Base-by-base conservation (phyloP, 2,888 invertebrate species). In the Nasonia oneida region DNA sequence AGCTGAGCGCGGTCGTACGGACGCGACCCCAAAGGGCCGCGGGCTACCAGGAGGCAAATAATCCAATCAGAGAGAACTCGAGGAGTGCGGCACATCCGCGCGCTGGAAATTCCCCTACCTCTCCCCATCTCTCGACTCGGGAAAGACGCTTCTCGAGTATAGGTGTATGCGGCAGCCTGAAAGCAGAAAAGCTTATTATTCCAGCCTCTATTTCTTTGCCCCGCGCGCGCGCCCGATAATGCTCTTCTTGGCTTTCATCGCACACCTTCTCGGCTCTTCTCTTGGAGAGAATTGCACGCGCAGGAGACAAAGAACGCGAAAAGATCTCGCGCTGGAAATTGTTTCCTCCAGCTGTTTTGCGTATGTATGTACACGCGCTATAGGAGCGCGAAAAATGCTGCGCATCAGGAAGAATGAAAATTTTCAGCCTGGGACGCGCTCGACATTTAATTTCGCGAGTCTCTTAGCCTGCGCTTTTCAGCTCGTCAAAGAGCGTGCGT, bases 21-120 rank as follows among this genome's bases (percentile, higher is more conserved):
- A 47, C 42, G 29, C 74, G 29, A 74, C 74, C 74, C 47, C 74
- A 50, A 71, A 74, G 74, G 42, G 67, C 73, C 82, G 50, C 75
- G 23, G 75, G 74, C 75, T 6, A 50, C 14, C 18, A 15, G 42
- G 57, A 83, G 71, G 83, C 77, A 77, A 83, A 83, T 83, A 83
- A 83, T 83, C 83, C 83, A 83, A 83, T 83, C 83, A 77, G 77
- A 71, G 29, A 71, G 57, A 77, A 77, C 77, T 83, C 67, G 47
- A 33, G 18, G 29, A 42, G 71, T 50, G 47, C 39, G 23, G 75
- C 15, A 47, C 53, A 61, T 61, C 57, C 57, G 57, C 57, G 57
- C n/a, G n/a, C 18, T 57, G 61, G 64, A 74, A 61, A 80, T 71
- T 71, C 23, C 33, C 33, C 29, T 23, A 14, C 12, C 53, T 23